A percentile compares a stretch with the other conserved stretches of the same genome.
Evolutionary conservation across 2,797 vertebrate species (phyloP).

Genomic region (Cynodonichthys magdalenae): DNA sequence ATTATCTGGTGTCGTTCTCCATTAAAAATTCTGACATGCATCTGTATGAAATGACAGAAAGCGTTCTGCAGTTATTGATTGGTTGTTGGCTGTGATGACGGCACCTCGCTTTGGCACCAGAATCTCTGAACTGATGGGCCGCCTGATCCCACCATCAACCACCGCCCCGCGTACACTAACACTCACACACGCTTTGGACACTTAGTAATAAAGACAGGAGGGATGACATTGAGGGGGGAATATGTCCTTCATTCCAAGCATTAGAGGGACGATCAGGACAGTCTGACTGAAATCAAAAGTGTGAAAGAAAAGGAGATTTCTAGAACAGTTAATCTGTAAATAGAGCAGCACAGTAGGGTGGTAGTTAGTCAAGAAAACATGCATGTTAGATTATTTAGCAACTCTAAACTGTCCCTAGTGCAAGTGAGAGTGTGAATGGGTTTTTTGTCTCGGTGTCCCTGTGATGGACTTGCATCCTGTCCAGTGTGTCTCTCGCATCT

Average conservation of each 20-base stretch:
- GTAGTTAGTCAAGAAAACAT: too few relatives aligned
- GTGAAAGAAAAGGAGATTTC: conserved; percentile 15
- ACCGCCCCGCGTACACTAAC: neutral
- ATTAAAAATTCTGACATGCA: conserved; percentile 59
- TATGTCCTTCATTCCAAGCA: conserved; percentile 47
- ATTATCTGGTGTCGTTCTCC: conserved; percentile 53
- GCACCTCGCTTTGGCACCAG: conserved; percentile 37
- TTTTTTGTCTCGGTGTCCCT: too few relatives aligned
- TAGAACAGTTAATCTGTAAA: neutral
- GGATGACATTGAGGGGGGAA: conserved; percentile 66
- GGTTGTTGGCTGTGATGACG: conserved; percentile 53
- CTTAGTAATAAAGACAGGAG: conserved; percentile 50
- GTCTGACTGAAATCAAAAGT: conserved; percentile 23
- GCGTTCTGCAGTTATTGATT: conserved; percentile 67
- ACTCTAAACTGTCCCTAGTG: too few relatives aligned
- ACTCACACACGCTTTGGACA: conserved; percentile 35
- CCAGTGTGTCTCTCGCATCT: too few relatives aligned
- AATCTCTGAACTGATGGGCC: conserved; percentile 23
- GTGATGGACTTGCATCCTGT: too few relatives aligned
- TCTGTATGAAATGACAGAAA: conserved; percentile 62
- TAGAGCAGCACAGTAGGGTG: too few relatives aligned
- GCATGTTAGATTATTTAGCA: too few relatives aligned
- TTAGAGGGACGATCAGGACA: conserved; percentile 28
- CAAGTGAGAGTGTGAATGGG: too few relatives aligned
- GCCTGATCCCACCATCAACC: conserved; percentile 28